Conservation (phyloP, 2,888 invertebrate genomes). For the Drosophila percnosoma region DNA sequence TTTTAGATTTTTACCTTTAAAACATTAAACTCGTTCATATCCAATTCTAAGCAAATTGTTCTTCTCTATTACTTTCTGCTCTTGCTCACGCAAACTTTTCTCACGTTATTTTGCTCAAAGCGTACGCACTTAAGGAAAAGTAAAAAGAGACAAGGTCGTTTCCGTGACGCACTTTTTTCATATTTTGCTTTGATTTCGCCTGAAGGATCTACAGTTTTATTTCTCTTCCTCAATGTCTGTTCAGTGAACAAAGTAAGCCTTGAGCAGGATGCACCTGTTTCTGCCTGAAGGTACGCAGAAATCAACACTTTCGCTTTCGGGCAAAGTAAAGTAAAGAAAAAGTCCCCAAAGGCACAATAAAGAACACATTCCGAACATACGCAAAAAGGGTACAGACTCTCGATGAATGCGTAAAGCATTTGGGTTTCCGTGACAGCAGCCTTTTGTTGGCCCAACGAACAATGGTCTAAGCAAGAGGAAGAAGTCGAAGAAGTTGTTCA, state of each 20-base stretch:
- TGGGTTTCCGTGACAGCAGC: slow-evolving; percentile 38
- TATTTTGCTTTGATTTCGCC: slow-evolving; percentile 20
- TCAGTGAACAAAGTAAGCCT: slow-evolving; percentile 19
- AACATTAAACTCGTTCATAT: neutral
- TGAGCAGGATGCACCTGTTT: slow-evolving; percentile 73
- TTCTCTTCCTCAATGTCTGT: slow-evolving; percentile 17
- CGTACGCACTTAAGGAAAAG: slow-evolving; percentile 21
- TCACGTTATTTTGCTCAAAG: slow-evolving; percentile 29
- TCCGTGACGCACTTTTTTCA: slow-evolving; percentile 35
- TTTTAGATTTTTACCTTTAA: neutral
- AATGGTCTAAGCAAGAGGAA: slow-evolving; percentile 7
- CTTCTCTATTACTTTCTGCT: slow-evolving; percentile 1
- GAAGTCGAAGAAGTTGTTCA: neutral
- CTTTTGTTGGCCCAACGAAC: slow-evolving; percentile 20
- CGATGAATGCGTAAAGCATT: slow-evolving; percentile 40
- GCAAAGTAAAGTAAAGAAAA: slow-evolving; percentile 21
- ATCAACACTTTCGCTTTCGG: slow-evolving; percentile 78
- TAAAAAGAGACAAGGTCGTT: slow-evolving; percentile 35
- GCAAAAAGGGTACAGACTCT: slow-evolving; percentile 23
- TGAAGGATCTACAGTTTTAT: slow-evolving; percentile 22
- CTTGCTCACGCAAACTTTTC: slow-evolving; percentile 23
- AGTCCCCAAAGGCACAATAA: slow-evolving; percentile 26
- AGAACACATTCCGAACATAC: neutral
- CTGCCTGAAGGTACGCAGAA: slow-evolving; percentile 57
- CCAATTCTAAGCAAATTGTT: neutral